Conservation (phyloP, 2,888 invertebrate species). For the Pherbina coryleti region DNA sequence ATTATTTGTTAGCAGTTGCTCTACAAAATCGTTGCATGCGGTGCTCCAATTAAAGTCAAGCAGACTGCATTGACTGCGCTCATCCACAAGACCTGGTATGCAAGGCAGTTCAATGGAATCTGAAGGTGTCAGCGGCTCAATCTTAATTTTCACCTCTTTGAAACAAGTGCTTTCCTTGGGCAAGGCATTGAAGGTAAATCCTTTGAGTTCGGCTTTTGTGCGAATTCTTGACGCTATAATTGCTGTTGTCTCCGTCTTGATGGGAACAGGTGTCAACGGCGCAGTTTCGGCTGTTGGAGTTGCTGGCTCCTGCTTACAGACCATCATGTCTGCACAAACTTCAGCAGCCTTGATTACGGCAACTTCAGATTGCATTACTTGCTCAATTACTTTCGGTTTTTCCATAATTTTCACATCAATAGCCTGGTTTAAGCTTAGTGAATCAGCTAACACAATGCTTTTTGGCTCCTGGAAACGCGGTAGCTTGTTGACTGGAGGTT, state of each 20-base stretch:
- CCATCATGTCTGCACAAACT: constrained; percentile 25
- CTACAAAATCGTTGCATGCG: constrained; percentile 84
- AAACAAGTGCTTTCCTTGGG: constrained; percentile 46
- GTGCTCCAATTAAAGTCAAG: constrained; percentile 73
- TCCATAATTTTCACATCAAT: constrained; percentile 42
- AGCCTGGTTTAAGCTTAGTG: too few species aligned
- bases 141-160: constrained; percentile 44
- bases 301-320: constrained; percentile 51
- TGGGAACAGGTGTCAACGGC: background rate
- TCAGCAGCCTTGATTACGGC: constrained; percentile 17
- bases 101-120: constrained; percentile 41
- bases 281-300: background rate
- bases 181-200: constrained; percentile 62
- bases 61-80: constrained; percentile 49
- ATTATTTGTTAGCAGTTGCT: constrained; percentile 77
- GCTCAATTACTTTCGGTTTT: constrained; percentile 22
- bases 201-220: constrained; percentile 88
- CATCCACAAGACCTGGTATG: constrained; percentile 48
- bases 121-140: constrained; percentile 35
- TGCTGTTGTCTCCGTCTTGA: constrained; percentile 72
- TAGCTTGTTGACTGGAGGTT: constrained; percentile 51
- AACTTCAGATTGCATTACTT: constrained; percentile 31
- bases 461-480: constrained; percentile 44
- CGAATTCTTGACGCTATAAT: constrained; percentile 79
- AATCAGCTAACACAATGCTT: constrained; percentile 16